Evolutionary conservation across 1,140 invertebrate genomes (phyloP), one percentile per base, ranked within the genome.

Genomic region (Drosophila littoralis): DNA sequence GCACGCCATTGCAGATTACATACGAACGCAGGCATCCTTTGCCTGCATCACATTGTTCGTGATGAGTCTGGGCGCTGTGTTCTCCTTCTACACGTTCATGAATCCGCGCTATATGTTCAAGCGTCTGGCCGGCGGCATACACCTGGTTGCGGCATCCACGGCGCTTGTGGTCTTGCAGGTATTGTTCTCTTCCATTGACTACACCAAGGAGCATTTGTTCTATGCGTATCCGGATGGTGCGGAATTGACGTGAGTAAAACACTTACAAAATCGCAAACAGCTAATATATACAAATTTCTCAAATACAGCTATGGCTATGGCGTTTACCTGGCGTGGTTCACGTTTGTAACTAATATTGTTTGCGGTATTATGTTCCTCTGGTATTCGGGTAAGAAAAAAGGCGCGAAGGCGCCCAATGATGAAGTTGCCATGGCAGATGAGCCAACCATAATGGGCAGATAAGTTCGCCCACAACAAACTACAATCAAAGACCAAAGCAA

Each of bases 31-130:
- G 92, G 95, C 96, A 17, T 97, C 96, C 0, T 97, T 98, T 92
- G 96, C 96, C 32, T 94, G 97, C 52, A 97, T 97, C 77, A 96
- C 96, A 72, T 91, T 97, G 32, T 94, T 96, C 57, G 93, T 97
- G 8, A 97, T 97, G 95, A 83, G 95, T 28, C 95, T 98, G 94
- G 96, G 96, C 0, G 95, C 96, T 48, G 93, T 95, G 1, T 97
- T 98, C 92, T 97, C 97, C 4, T 94, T 96, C 65, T 98, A 98
- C 83, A 97, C 97, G 6, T 97, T 98, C 91, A 93, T 94, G 68
- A 96, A 97, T 89, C 96, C 96, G 8, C 94, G 97, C 7, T 98
- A 98, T 89, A 97, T 97, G 95, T 97, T 97, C 93, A 98, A 98
- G 91, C 93, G 97, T 36, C 93, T 98, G 15, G 96, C 97, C 7